Base-by-base conservation (phyloP, 2,888 invertebrate genomes). In the Standfussiana lucernea region DNA sequence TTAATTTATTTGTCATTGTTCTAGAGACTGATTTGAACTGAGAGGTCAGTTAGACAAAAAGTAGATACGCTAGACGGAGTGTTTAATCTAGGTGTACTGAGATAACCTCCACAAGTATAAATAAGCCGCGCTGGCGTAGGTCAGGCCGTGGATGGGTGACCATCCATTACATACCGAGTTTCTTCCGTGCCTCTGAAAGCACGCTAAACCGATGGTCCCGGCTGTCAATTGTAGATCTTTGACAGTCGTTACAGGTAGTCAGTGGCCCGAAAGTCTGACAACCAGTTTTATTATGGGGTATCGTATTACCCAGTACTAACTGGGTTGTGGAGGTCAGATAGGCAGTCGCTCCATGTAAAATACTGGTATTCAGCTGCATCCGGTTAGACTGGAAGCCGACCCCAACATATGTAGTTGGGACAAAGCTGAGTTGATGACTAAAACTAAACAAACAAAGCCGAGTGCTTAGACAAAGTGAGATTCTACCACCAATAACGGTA, bases 1-100 rank as follows among this genome's bases (percentile, higher is more conserved):
- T 71, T 86, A 72, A 70, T 67, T 78, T 64, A 74, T 82, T 64
- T 70, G 66, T 86, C 61, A 56, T 70, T 86, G 82, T 83, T 82
- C 62, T 75, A 75, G 42, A 50, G 28, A 79, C 21, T 79, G 83
- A 64, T 56, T 84, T 65, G 40, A 65, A 35, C 45, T n/a, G n/a
- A 32, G 15, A 80, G 79, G 84, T 78, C 56, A 65, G 32, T 0
- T 28, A 0, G 3, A 28, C 18, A 84, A 79, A 79, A 79, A 79
- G 4, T 37, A 11, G 77, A 28, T 21, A 56, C 64, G 81, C 13
- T 61, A 80, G 73, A 81, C 40, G 13, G n/a, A 47, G 8, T 32
- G 50, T 47, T 24, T 78, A 6, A n/a, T 65, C 28, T 78, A 10
- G 24, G 1, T 47, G 13, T 28, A 32, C 8, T 72, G 21, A 61